Evolutionary conservation across 2,797 vertebrate species (phyloP).

Genomic region (Cyclopterus lumpus): DNA sequence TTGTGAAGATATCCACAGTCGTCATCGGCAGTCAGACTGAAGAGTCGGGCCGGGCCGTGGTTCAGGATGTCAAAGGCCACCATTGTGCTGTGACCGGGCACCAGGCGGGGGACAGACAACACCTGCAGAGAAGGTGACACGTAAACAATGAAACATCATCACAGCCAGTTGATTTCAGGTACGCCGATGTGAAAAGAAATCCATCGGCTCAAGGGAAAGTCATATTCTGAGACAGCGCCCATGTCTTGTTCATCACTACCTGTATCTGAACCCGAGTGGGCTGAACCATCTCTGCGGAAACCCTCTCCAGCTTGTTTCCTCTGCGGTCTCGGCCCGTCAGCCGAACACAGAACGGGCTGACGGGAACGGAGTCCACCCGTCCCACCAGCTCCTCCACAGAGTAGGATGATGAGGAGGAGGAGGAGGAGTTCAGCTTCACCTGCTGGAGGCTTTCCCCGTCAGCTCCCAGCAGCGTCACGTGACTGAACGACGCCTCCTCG

Average conservation of each 20-base stretch:
- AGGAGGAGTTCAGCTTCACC: conserved; percentile 79
- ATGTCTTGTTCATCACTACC: conserved; percentile 55
- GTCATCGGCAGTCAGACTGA: conserved; percentile 79
- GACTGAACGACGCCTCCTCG: conserved; percentile 71
- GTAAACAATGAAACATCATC: background rate
- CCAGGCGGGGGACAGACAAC: conserved; percentile 70
- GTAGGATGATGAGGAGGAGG: conserved; percentile 41
- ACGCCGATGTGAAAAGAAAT: conserved; percentile 1
- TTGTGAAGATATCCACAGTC: conserved; percentile 76
- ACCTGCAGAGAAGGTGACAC: conserved; percentile 62
- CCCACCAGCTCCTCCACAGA: conserved; percentile 79
- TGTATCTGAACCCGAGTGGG: conserved; percentile 83
- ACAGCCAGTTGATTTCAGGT: background rate
- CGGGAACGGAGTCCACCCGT: conserved; percentile 76
- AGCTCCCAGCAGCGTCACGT: conserved; percentile 77
- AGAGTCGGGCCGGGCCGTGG: conserved; percentile 75
- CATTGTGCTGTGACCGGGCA: conserved; percentile 76
- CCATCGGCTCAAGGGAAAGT: no score
- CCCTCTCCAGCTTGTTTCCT: conserved; percentile 81
- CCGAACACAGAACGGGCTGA: conserved; percentile 81
- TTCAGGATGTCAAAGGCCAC: conserved; percentile 81
- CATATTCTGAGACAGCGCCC: background rate
- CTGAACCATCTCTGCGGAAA: conserved; percentile 84
- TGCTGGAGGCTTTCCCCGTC: conserved; percentile 75
- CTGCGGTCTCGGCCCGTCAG: conserved; percentile 79